Evolutionary conservation across 2,797 vertebrate genomes (phyloP), one percentile per base, ranked within the genome.

Genomic region (Ispidina picta): DNA sequence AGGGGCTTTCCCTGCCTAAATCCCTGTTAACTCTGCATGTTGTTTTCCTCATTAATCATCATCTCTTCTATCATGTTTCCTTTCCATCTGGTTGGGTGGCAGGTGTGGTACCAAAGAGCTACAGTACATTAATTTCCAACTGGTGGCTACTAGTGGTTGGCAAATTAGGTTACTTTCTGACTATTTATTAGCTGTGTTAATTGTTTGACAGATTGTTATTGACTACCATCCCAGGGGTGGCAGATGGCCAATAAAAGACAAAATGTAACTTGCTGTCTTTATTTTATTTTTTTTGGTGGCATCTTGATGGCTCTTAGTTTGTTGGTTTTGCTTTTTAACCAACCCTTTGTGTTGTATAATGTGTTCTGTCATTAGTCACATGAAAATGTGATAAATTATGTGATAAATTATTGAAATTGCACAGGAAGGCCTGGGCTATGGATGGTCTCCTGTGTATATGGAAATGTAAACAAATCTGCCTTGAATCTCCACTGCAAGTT

Each of bases 111-210:
- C 54, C 17, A 19, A 88, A 55, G 66, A 89, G 77, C 90, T 96
- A 91, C 94, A 94, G 89, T 59, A 89, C 84, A 71, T 95, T 94
- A 88, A 93, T 95, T 95, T 79, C 87, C 93, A 90, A 80, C 87
- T 72, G 73, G 81, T 92, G 93, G 88, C 83, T 70, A 66, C 86
- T 83, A 72, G 62, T 76, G 88, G 89, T 5, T 82, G 76, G 72
- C 70, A 90, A 88, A 94, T 64, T 69, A 94, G 89, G 62, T 79
- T 94, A 73, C 79, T 89, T 81, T 89, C 89, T 91, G 93, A 83
- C 95, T 96, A 86, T 96, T 97, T 96, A 97, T 97, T 96, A 97
- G 89, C 87, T 94, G 92, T 76, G 93, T 93, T 98, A 97, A 97
- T 98, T 97, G 96, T 94, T 91, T 97, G 97, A 95, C 96, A 97